These are phyloP conservation scores for Phorcus lineatus DNA, from an alignment of 2,888 invertebrate genomes.

Conservation along the genomic window DNA sequence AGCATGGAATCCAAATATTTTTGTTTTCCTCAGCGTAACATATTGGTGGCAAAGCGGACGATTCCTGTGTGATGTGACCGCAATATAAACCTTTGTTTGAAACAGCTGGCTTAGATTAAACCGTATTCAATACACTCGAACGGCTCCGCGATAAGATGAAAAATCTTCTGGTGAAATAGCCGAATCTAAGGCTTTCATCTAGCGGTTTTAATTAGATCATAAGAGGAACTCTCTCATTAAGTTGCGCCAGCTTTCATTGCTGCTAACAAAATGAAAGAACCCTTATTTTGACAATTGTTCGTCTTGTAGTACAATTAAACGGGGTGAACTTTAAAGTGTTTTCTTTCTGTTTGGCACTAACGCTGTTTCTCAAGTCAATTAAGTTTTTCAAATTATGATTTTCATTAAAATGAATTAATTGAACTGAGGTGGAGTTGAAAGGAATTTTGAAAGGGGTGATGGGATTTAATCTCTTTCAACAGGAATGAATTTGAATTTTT, in stretches of 20 bases:
- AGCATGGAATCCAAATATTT: constrained; percentile 21
- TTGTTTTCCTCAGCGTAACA: constrained; percentile 19
- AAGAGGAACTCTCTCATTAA: constrained; percentile 6
- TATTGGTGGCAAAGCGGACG: neutral
- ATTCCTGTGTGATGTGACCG: neutral
- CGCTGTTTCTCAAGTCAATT: constrained; percentile 9
- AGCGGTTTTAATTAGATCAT: constrained; percentile 3
- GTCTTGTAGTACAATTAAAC: neutral
- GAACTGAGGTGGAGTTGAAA: neutral
- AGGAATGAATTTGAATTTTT: neutral
- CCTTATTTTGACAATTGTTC: constrained; percentile 23
- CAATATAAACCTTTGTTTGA: constrained; percentile 12
- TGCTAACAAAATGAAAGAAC: neutral
- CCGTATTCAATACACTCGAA: constrained; percentile 16
- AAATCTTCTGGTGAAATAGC: constrained; percentile 19
- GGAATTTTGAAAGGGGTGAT: neutral
- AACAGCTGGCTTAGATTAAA: constrained; percentile 18
- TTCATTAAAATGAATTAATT: constrained; percentile 20
- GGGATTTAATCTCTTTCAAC: neutral
- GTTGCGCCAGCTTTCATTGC: neutral
- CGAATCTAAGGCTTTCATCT: constrained; percentile 5
- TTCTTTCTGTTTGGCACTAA: neutral
- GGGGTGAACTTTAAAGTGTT: constrained; percentile 6
- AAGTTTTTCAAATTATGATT: neutral
- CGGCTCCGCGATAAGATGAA: neutral